These are phyloP conservation scores for Melieria omissa DNA, from an alignment of 2,888 invertebrate genomes.

Conservation along the genomic window DNA sequence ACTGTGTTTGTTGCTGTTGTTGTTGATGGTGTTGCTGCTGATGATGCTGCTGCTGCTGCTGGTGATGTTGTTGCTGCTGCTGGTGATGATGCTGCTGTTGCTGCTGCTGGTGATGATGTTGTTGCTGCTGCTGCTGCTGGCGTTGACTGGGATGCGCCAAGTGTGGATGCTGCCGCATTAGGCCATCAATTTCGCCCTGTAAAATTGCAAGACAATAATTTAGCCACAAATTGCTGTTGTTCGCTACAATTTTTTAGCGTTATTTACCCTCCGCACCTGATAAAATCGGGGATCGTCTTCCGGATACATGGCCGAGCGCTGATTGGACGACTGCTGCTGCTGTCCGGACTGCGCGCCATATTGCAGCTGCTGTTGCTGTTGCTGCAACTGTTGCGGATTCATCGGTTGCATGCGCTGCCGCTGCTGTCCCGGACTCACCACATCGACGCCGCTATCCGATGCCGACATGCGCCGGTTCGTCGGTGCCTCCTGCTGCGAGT, in stretches of 20 bases:
- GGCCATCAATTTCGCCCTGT: slow-evolving; percentile 81
- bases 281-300: slow-evolving; percentile 76
- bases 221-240: too few species aligned
- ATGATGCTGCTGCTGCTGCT: slow-evolving; percentile 52
- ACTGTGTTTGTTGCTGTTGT: slow-evolving; percentile 50
- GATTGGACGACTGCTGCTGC: slow-evolving; percentile 54
- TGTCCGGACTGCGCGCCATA: slow-evolving; percentile 46
- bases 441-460: slow-evolving; percentile 69
- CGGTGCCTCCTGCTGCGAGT: slow-evolving; percentile 81
- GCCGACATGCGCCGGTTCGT: slow-evolving; percentile 71
- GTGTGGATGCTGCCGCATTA: slow-evolving; percentile 83
- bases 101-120: slow-evolving; percentile 67
- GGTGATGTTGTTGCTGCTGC: slow-evolving; percentile 69
- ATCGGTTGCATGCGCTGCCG: slow-evolving; percentile 60
- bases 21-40: slow-evolving; percentile 45
- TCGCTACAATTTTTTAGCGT: neutral
- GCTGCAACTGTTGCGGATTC: slow-evolving; percentile 63
- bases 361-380: slow-evolving; percentile 53
- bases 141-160: slow-evolving; percentile 76
- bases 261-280: slow-evolving; percentile 58
- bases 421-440: slow-evolving; percentile 62
- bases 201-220: neutral
- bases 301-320: slow-evolving; percentile 65
- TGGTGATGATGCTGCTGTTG: slow-evolving; percentile 75
- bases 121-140: slow-evolving; percentile 59